Base-by-base conservation (phyloP, 2,888 invertebrate genomes). In the Cremastinae sp. region DNA sequence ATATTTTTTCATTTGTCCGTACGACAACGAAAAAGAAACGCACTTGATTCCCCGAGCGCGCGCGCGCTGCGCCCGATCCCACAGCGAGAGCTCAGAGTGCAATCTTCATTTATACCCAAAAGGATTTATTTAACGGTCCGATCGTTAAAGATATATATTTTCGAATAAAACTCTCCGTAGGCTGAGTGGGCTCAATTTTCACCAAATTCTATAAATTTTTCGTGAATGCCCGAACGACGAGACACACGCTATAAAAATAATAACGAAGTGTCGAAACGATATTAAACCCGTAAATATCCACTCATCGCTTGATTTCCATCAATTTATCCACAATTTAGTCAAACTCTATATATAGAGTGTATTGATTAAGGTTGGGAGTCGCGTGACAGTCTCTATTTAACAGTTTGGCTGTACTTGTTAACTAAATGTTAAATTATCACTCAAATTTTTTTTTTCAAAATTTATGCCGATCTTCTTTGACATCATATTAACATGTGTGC, bases 231-330 rank as follows among this genome's bases (percentile, higher is more conserved):
- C 28, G 28, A 28, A 28, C 28, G 14, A 28, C 28, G 14, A 7
- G 36, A 20, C 28, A 16, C 22, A 54, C 28, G 28, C 2, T 2
- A 5, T 2, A 3, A 28, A 28, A 53, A 34, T 28, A 28, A 28
- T 45, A 43, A 20, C 22, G 62, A 80, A 79, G 34, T 61, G 68
- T 34, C 70, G 75, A 73, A 76, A 72, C 62, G 49, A 49, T 61
- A 45, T 36, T 58, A 72, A 65, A 56, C 12, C 28, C 5, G 5
- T 28, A 28, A 28, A 28, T 28, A 3, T 2, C 5, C 5, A 28
- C 28, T 28, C 28, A 28, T 28, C 2, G 5, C 28, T 28, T 28
- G 2, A 5, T 28, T 28, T 28, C 5, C 5, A 28, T 28, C 28
- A 28, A 28, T n/a, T n/a, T n/a, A 5, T 28, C 28, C 28, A 28